Conservation (phyloP, 2,797 vertebrate species). For the Fringilla coelebs region DNA sequence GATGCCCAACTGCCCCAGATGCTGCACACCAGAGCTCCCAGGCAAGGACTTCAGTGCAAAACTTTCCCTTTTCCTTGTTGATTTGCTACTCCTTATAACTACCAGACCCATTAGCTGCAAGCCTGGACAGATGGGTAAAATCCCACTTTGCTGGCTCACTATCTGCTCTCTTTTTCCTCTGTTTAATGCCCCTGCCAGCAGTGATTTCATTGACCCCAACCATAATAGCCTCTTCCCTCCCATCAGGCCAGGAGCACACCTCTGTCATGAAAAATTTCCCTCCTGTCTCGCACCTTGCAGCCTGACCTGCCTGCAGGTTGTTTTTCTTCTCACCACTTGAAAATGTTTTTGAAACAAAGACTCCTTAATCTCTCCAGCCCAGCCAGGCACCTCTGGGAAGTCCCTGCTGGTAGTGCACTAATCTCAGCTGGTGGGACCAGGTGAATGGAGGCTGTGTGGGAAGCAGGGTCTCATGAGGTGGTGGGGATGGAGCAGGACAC, state of each 20-base stretch:
- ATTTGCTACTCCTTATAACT: not conserved
- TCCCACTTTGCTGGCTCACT: not conserved
- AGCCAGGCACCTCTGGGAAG: not conserved
- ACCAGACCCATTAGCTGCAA: not conserved
- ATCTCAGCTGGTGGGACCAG: not conserved
- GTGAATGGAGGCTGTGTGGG: not conserved
- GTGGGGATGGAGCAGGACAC: not conserved
- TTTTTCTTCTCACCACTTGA: slow-evolving; percentile 1
- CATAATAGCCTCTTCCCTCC: slow-evolving; percentile 46
- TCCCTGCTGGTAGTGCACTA: not conserved
- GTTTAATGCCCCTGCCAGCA: slow-evolving; percentile 37
- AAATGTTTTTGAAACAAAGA: slow-evolving; percentile 42
- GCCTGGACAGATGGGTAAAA: not conserved
- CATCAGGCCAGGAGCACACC: slow-evolving; percentile 45
- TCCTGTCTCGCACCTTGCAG: slow-evolving; percentile 18
- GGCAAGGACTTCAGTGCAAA: not conserved
- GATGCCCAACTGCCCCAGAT: not conserved
- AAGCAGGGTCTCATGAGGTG: not conserved
- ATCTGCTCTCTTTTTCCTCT: not conserved
- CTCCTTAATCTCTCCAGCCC: not conserved
- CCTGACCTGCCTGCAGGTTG: slow-evolving; percentile 3
- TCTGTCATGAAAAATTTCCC: slow-evolving; percentile 63
- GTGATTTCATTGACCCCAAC: slow-evolving; percentile 25
- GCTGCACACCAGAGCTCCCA: not conserved
- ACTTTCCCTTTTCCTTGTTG: not conserved